Conservation (phyloP, 2,113 vertebrate genomes). For the Podocnemis expansa region DNA sequence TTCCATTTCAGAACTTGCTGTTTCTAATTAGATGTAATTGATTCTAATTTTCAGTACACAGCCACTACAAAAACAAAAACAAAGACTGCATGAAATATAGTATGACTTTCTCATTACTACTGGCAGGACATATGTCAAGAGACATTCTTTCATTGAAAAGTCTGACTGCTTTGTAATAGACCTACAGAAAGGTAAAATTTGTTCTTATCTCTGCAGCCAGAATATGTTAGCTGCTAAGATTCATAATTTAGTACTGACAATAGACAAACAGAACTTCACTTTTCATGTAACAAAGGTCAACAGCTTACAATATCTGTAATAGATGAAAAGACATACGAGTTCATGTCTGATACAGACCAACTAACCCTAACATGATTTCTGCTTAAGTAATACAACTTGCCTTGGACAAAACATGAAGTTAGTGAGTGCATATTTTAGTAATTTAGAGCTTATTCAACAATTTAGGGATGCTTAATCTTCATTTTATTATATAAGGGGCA, state of each 20-base stretch:
- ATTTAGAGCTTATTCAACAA: background rate
- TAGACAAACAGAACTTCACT: conserved; percentile 20
- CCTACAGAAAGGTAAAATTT: background rate
- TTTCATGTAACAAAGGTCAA: conserved; percentile 12
- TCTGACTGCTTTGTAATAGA: conserved; percentile 9
- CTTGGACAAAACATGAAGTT: background rate
- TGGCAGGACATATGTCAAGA: conserved; percentile 66
- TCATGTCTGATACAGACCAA: background rate
- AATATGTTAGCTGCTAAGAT: background rate
- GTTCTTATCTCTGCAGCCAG: conserved; percentile 8
- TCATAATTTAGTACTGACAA: conserved; percentile 17
- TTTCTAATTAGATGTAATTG: conserved; percentile 65
- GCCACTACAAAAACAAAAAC: conserved; percentile 50
- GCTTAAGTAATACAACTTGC: background rate
- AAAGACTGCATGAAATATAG: conserved; percentile 51
- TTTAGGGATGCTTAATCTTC: background rate
- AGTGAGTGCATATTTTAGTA: background rate
- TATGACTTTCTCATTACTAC: conserved; percentile 67
- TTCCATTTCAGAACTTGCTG: conserved; percentile 19
- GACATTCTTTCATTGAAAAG: conserved; percentile 31
- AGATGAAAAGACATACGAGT: background rate
- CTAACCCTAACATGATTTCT: background rate
- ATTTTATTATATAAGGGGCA: background rate
- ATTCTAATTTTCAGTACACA: conserved; percentile 53
- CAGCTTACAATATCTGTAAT: background rate